Evolutionary conservation across 2,113 vertebrate species (phyloP).

Genomic region (Alouatta palliata): DNA sequence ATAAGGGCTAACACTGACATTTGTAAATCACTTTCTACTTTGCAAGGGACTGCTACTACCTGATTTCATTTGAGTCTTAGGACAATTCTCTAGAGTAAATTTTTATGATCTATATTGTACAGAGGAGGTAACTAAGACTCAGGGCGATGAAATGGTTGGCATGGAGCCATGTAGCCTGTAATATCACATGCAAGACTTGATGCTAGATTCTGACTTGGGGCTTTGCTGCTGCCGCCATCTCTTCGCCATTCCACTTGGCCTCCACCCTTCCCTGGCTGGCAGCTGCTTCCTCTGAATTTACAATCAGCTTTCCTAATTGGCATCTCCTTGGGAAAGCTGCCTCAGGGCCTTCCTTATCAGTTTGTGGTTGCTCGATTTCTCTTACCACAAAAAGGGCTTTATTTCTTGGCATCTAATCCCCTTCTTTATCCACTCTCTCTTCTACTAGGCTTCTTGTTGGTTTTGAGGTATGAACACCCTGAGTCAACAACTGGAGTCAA

Average conservation of each 20-base stretch:
- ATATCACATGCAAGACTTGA: background rate
- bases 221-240: rapidly evolving
- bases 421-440: slow-evolving; percentile 24
- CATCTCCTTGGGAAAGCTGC: slow-evolving; percentile 42
- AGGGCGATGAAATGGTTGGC: background rate
- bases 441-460: slow-evolving; percentile 57
- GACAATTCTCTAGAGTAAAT: background rate
- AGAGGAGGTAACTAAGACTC: background rate
- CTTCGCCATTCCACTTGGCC: background rate
- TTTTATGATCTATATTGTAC: background rate
- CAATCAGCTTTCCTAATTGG: slow-evolving; percentile 48
- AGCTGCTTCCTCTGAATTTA: background rate
- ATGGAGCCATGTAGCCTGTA: background rate
- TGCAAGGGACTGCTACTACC: background rate
- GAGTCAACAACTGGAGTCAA: background rate
- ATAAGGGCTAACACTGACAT: background rate
- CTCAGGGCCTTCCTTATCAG: slow-evolving; percentile 58
- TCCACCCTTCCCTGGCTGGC: background rate
- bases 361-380: slow-evolving; percentile 39
- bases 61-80: background rate
- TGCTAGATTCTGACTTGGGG: rapidly evolving
- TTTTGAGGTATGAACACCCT: slow-evolving; percentile 4
- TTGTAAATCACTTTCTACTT: background rate
- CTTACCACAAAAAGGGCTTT: slow-evolving; percentile 58
- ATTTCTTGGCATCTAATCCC: slow-evolving; percentile 51